Evolutionary conservation across 2,888 invertebrate genomes (phyloP), one percentile per base, ranked within the genome.

Genomic region (Cremastobaeus sp.): DNA sequence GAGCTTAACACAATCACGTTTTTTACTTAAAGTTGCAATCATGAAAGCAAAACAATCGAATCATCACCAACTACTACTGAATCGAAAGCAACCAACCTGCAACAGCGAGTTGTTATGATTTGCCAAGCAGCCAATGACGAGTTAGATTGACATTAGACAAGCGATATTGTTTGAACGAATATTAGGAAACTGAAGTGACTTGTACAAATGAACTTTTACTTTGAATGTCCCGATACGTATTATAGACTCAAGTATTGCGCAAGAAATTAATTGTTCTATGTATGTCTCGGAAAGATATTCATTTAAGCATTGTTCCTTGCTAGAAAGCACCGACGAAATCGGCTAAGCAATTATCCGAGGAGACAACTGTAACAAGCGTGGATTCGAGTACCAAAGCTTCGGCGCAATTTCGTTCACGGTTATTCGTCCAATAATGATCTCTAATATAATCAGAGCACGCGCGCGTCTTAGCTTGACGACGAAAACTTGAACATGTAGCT

Each of bases 391-490:
- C 14, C 48, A 35, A 43, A 47, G 39, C 20, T 37, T 37, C 32
- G 25, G 9, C 41, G 3, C 11, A 20, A 57, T 48, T 64, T 57
- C 14, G 41, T 64, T 64, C 25, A 43, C 34, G 17, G 45, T 25
- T 43, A 60, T 64, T 71, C 57, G 71, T 71, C 71, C 57, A 62
- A 57, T 50, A 14, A 71, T 62, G 71, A 71, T 71, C 71, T 71
- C 71, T 21, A 43, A n/a, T n/a, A n/a, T n/a, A 57, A 25, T 32
- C 55, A 54, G 55, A 55, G 62, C 70, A 62, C 57, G 30, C 59
- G 55, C 55, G 59, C 68, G 68, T 68, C 68, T 43, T 43, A 41
- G 45, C 9, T 21, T 14, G 54, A 57, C 18, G 34, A 20, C 30
- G 35, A 20, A 11, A 47, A 34, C 28, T 64, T 30, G n/a, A n/a